A percentile compares a stretch with the other conserved stretches of the same genome.
These are phyloP conservation scores for Merluccius polli DNA, from an alignment of 2,797 vertebrate species.

Conservation along the genomic window DNA sequence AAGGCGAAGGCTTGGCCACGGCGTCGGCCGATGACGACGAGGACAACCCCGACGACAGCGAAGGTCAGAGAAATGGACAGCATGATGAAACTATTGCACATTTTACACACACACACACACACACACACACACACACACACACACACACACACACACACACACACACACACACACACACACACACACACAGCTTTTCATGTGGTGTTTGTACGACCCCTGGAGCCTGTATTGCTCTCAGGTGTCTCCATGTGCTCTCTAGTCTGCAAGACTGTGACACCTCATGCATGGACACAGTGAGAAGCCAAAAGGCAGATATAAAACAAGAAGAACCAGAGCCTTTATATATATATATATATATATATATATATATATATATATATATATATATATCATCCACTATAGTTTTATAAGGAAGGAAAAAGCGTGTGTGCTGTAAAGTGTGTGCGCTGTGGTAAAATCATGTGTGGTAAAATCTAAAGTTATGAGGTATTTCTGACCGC, in stretches of 20 bases:
- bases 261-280: background rate
- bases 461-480: constrained; percentile 12
- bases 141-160: no score
- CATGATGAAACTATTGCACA: constrained; percentile 1
- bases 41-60: constrained; percentile 94
- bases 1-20: constrained; percentile 88
- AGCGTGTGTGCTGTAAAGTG: background rate
- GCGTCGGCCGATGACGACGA: constrained; percentile 93
- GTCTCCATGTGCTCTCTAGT: background rate
- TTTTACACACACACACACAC: background rate
- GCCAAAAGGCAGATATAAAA: no score
- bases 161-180: no score
- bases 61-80: constrained; percentile 77
- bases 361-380: no score
- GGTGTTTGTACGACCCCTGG: background rate
- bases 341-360: no score
- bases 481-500: constrained; percentile 56
- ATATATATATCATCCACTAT: background rate
- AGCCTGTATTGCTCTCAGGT: background rate
- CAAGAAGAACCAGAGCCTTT: no score
- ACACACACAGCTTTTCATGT: background rate
- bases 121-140: no score
- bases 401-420: constrained; percentile 42
- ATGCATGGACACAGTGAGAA: no score
- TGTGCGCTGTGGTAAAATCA: background rate